These are phyloP conservation scores for Phalera bucephala DNA, from an alignment of 2,888 invertebrate species.

Conservation along the genomic window DNA sequence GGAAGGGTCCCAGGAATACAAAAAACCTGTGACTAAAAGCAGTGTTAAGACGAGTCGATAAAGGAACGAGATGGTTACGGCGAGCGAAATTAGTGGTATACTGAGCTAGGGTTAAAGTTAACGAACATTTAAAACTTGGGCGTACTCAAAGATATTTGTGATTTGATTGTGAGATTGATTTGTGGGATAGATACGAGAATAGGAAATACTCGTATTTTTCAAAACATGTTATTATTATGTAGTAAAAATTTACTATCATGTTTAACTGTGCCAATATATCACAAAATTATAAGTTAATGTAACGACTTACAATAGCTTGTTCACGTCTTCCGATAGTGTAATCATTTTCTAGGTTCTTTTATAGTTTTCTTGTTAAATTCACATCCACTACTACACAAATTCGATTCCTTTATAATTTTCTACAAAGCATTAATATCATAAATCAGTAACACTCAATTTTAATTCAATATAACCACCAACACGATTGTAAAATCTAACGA, in stretches of 20 bases:
- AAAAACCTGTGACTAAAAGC: too few species aligned
- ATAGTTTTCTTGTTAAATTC: conserved; percentile 17
- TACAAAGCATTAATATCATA: not conserved
- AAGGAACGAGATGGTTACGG: too few species aligned
- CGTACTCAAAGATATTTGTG: too few species aligned
- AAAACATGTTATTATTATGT: not conserved
- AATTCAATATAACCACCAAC: conserved; percentile 20
- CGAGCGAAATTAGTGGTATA: too few species aligned
- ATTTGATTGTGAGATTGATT: not conserved
- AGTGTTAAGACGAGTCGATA: too few species aligned
- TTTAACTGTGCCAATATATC: not conserved
- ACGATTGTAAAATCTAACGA: conserved; percentile 25
- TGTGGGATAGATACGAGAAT: too few species aligned
- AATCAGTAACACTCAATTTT: not conserved
- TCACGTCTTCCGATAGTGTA: conserved; percentile 53
- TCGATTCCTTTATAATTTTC: not conserved
- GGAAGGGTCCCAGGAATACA: too few species aligned
- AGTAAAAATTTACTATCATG: not conserved
- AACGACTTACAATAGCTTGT: conserved; percentile 65
- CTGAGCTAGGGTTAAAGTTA: too few species aligned
- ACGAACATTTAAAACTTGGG: too few species aligned
- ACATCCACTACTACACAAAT: conserved; percentile 23
- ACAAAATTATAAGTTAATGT: conserved; percentile 2
- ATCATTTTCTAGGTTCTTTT: conserved; percentile 43
- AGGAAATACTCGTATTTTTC: too few species aligned